A percentile compares a stretch with the other conserved stretches of the same genome.
Evolutionary conservation across 2,888 invertebrate species (phyloP).

Genomic region (Drosophila colorata): DNA sequence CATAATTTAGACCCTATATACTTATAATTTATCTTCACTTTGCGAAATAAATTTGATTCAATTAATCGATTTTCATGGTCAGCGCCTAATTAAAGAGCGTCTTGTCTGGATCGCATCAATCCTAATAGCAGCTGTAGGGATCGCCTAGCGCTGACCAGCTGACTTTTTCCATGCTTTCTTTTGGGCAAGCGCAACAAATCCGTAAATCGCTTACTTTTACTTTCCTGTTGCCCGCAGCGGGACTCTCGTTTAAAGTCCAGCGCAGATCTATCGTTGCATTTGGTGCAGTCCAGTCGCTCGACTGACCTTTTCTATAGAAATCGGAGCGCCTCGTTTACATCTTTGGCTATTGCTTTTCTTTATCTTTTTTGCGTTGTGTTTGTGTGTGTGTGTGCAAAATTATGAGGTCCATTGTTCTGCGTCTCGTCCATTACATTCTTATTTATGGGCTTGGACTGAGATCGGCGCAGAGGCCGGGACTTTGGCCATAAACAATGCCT

Average conservation of each 20-base stretch:
- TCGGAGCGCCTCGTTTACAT: constrained; percentile 59
- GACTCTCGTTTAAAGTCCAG: constrained; percentile 6
- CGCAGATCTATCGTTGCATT: constrained; percentile 19
- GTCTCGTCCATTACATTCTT: constrained; percentile 75
- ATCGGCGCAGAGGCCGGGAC: background rate
- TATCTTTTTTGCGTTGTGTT: background rate
- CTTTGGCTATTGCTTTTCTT: constrained; percentile 41
- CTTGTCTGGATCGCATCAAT: constrained; percentile 16
- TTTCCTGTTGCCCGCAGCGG: constrained; percentile 41
- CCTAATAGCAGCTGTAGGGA: constrained; percentile 57
- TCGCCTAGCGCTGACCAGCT: constrained; percentile 55
- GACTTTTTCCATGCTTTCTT: constrained; percentile 64
- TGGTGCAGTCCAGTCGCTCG: constrained; percentile 28
- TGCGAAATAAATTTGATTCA: constrained; percentile 38
- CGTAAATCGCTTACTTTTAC: constrained; percentile 77
- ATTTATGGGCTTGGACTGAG: constrained; percentile 61
- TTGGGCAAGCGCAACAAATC: constrained; percentile 69
- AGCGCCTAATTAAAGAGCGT: constrained; percentile 57
- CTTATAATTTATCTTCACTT: constrained; percentile 14
- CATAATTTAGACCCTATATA: background rate
- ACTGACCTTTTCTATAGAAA: constrained; percentile 63
- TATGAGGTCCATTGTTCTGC: constrained; percentile 72
- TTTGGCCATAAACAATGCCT: constrained; percentile 58
- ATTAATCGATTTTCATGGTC: constrained; percentile 72
- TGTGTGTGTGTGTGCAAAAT: constrained; percentile 54